Evolutionary conservation across 2,888 invertebrate species (phyloP).

Genomic region (Drosophila yooni): DNA sequence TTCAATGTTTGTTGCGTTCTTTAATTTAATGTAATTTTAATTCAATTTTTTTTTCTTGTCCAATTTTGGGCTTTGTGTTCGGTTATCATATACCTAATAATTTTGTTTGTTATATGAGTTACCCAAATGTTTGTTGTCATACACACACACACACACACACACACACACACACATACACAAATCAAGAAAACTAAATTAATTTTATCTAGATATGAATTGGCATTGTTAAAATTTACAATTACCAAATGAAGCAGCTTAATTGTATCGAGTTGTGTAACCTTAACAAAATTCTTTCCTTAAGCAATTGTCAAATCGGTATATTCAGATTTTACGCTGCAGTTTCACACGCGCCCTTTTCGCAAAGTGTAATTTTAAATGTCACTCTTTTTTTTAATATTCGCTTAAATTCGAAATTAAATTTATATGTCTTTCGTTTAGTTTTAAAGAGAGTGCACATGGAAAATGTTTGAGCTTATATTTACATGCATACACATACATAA

Average conservation of each 20-base stretch:
- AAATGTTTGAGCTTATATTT: slow-evolving; percentile 59
- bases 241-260: slow-evolving; percentile 37
- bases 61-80: slow-evolving; percentile 56
- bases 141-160: slow-evolving; percentile 36
- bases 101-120: slow-evolving; percentile 70
- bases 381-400: slow-evolving; percentile 26
- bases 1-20: slow-evolving; percentile 74
- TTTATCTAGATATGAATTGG: slow-evolving; percentile 35
- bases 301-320: slow-evolving; percentile 51
- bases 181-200: slow-evolving; percentile 18
- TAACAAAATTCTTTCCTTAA: slow-evolving; percentile 67
- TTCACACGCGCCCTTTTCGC: slow-evolving; percentile 35
- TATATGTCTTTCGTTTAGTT: slow-evolving; percentile 33
- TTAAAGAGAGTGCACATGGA: slow-evolving; percentile 34
- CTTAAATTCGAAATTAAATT: slow-evolving; percentile 44
- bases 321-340: slow-evolving; percentile 62
- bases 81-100: slow-evolving; percentile 62
- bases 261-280: slow-evolving; percentile 33
- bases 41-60: slow-evolving; percentile 15
- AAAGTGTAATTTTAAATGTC: slow-evolving; percentile 23
- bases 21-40: slow-evolving; percentile 40
- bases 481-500: slow-evolving; percentile 48
- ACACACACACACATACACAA: slow-evolving; percentile 23
- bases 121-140: slow-evolving; percentile 68
- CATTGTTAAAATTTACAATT: slow-evolving; percentile 23